Base-by-base conservation (phyloP, 1,140 invertebrate genomes). In the Lineus longissimus region DNA sequence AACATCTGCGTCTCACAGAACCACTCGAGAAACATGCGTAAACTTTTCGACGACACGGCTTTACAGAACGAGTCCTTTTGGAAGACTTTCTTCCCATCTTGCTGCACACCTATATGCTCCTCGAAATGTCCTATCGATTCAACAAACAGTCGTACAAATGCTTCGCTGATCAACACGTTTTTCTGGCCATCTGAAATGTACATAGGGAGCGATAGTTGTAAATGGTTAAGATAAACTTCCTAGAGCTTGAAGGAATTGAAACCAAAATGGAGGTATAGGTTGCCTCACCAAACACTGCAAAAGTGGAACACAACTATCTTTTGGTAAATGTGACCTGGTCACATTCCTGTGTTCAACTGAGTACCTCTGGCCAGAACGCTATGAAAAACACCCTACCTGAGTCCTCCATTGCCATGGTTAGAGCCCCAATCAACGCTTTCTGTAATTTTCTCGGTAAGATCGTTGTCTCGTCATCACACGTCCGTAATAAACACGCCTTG, bases 1-100 rank as follows among this genome's bases (percentile, higher is more conserved):
- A 92, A 93, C 89, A 92, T 91, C 17, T 90, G 88, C 9, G 90
- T 92, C 76, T 91, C 89, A 0, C 88, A 87, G 78, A 93, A 92
- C 90, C 90, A 92, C 67, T 91, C 88, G 9, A 92, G 81, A 76
- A 92, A 91, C 61, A 86, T 71, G 17, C 72, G 84, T 23, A 87
- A 84, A 55, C 86, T 86, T 75, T 88, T 87, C 0, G 86, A 86
- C 6, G 66, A 65, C 7, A 71, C 67, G 54, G 61, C 68, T 19
- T 67, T 86, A 2, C 87, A 82, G 77, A 87, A 89, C n/a, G 72
- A 64, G 62, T 88, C 87, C 78, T 86, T 84, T 81, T 86, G 78
- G 81, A 88, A 88, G 19, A 80, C 67, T 65, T 75, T 81, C 40
- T 77, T 75, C 11, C 80, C 82, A 74, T 84, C 80, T 64, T 81